Evolutionary conservation across 2,113 vertebrate genomes (phyloP).

Genomic region (Shinisaurus crocodilurus): DNA sequence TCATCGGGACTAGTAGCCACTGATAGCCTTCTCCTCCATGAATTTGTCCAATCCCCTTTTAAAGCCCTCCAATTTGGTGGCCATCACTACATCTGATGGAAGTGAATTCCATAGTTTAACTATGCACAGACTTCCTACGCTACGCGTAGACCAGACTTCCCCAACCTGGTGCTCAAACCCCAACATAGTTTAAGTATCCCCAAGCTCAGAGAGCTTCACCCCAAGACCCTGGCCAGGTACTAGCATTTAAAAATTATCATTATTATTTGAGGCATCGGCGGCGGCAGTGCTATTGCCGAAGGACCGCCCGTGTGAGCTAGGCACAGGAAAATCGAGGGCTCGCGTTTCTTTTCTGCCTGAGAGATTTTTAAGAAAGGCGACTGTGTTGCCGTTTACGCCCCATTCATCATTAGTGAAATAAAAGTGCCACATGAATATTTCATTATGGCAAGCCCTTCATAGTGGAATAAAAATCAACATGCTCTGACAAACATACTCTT

Average conservation of each 20-base stretch:
- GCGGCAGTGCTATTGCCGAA: background rate
- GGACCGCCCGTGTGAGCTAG: background rate
- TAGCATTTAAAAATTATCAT: background rate
- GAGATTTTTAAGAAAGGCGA: conserved; percentile 26
- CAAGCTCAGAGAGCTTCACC: background rate
- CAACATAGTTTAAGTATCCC: too few species aligned
- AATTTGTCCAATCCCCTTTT: too few species aligned
- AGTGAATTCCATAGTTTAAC: too few species aligned
- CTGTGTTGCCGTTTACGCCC: conserved; percentile 22
- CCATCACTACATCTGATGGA: too few species aligned
- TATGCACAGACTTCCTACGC: too few species aligned
- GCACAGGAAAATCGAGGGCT: background rate
- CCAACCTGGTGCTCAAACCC: too few species aligned
- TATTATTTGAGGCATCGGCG: background rate
- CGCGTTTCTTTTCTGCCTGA: conserved; percentile 23
- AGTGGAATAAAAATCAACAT: conserved; percentile 43
- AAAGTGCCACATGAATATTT: conserved; percentile 41
- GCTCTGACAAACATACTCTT: conserved; percentile 21
- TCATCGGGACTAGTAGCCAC: too few species aligned
- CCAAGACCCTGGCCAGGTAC: background rate
- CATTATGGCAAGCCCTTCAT: conserved; percentile 3
- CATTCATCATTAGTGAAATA: conserved; percentile 35
- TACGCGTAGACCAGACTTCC: too few species aligned
- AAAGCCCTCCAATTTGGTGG: too few species aligned
- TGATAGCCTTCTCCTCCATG: too few species aligned